A percentile compares a stretch with the other conserved stretches of the same genome.
Evolutionary conservation across 2,113 vertebrate species (phyloP).

Genomic region (Speoplatyrhinus poulsoni): DNA sequence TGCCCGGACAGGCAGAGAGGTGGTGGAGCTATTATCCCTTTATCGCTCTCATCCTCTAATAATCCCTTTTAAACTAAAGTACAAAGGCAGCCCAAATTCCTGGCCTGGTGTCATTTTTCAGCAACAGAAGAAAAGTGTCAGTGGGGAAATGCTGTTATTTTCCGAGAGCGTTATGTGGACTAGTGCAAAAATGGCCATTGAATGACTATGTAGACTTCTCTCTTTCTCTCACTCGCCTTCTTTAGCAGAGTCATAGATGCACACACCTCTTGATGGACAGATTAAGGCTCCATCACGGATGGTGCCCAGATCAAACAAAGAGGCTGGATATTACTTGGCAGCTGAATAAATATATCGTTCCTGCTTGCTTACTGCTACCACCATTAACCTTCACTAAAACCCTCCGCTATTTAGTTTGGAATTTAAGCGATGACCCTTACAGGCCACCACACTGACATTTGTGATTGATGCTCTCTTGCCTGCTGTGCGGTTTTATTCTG

Average conservation of each 20-base stretch:
- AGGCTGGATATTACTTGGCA: conserved; percentile 54
- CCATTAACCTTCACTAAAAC: conserved; percentile 30
- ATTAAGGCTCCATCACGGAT: conserved; percentile 24
- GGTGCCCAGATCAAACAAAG: conserved; percentile 60
- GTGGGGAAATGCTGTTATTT: background rate
- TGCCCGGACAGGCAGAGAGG: conserved; percentile 59
- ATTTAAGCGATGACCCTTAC: conserved; percentile 44
- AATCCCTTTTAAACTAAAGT: conserved; percentile 59
- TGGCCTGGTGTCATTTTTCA: conserved; percentile 54
- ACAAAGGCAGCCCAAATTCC: conserved; percentile 50
- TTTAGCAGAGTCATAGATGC: background rate
- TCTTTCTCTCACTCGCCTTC: background rate
- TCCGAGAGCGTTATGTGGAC: background rate
- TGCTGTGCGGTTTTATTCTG: conserved; percentile 31
- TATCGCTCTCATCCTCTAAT: conserved; percentile 54
- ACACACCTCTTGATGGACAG: background rate
- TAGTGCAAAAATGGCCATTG: conserved; percentile 8
- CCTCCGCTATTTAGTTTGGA: conserved; percentile 61
- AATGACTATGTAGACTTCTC: background rate
- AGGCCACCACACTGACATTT: conserved; percentile 47
- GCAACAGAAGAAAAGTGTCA: conserved; percentile 11
- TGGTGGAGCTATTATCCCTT: conserved; percentile 46
- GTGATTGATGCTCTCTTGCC: conserved; percentile 60
- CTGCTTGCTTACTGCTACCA: conserved; percentile 54
- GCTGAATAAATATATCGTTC: conserved; percentile 71